These are phyloP conservation scores for Zoanthus sansibaricus DNA, from an alignment of 92 coral and sea anemone genomes.

Conservation along the genomic window DNA sequence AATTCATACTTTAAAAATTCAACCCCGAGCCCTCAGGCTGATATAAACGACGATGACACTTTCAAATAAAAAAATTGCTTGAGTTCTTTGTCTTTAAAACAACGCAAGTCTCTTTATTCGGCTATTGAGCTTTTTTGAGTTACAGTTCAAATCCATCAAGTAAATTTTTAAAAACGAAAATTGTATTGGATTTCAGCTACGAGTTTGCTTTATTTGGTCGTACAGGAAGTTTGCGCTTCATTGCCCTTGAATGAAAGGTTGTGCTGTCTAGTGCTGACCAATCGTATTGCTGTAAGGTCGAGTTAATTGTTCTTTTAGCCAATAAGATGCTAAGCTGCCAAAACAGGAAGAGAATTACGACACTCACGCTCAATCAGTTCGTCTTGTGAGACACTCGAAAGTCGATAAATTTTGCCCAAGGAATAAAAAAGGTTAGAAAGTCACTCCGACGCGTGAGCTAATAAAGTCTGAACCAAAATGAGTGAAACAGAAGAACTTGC, in stretches of 20 bases:
- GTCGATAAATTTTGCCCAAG: not conserved
- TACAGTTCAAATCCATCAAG: too few relatives aligned
- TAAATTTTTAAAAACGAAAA: too few relatives aligned
- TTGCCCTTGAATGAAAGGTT: not conserved
- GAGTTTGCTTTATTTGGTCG: conserved; percentile 27
- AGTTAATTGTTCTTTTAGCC: conserved; percentile 8
- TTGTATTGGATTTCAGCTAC: too few relatives aligned
- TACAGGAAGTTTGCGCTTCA: conserved; percentile 16
- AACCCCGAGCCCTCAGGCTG: too few relatives aligned
- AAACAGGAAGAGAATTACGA: conserved; percentile 22
- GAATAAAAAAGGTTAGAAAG: not conserved
- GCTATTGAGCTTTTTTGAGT: too few relatives aligned
- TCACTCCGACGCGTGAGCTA: not conserved
- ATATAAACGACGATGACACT: too few relatives aligned
- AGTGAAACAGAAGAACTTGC: conserved; percentile 84
- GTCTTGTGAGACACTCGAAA: not conserved
- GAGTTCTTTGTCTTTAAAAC: too few relatives aligned
- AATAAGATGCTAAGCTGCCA: conserved; percentile 1
- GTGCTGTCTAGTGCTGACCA: not conserved
- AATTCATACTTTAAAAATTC: too few relatives aligned
- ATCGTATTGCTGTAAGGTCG: not conserved
- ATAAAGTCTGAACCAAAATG: conserved; percentile 10
- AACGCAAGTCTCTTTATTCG: too few relatives aligned
- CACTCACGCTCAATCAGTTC: not conserved
- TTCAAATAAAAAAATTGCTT: too few relatives aligned